phyloP scores from a whole-genome alignment of 2,888 invertebrate genomes.

The Schizaphis graminum region DNA sequence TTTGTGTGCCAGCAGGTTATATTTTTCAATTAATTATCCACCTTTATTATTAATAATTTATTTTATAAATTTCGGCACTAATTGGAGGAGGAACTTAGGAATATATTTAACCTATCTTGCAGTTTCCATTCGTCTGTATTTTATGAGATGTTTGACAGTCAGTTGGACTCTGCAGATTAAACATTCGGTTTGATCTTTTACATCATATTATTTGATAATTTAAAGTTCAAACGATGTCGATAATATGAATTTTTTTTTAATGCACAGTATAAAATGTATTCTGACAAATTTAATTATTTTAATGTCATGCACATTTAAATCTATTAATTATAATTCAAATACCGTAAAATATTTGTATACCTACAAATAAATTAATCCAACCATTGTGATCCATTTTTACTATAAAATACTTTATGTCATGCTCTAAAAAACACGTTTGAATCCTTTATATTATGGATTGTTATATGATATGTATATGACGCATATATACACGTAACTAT shows the following conservation, averaged over 20 bases:
- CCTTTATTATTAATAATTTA: background rate
- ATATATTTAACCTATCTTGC: background rate
- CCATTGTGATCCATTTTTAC: background rate
- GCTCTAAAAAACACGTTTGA: slow-evolving; percentile 2
- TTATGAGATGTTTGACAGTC: background rate
- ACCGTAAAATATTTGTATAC: background rate
- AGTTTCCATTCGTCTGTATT: background rate
- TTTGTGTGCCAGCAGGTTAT: background rate
- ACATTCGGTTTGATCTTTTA: background rate
- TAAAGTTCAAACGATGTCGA: background rate
- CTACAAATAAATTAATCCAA: background rate
- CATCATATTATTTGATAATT: background rate
- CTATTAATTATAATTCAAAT: background rate
- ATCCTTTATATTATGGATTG: background rate
- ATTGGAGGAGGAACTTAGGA: background rate
- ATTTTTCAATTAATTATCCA: background rate
- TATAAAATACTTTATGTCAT: background rate
- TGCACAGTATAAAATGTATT: background rate
- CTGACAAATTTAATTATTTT: background rate
- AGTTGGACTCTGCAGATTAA: background rate
- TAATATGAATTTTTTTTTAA: background rate
- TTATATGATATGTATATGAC: background rate
- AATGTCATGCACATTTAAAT: background rate
- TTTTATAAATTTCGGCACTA: background rate
- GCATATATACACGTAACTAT: background rate